These are phyloP conservation scores for Agrypnia vestita DNA, from an alignment of 1,140 invertebrate species.

Conservation along the genomic window DNA sequence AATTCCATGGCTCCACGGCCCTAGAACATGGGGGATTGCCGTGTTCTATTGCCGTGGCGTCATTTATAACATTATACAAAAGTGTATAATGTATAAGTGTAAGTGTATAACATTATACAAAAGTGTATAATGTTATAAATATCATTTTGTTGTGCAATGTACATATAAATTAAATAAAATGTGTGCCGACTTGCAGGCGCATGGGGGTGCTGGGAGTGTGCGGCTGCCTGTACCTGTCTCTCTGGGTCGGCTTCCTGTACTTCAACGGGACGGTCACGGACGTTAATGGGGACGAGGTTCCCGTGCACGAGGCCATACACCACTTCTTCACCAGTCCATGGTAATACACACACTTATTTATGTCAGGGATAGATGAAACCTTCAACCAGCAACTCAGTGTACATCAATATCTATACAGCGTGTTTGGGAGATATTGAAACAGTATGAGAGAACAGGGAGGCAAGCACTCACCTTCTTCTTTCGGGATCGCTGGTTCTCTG, in stretches of 20 bases:
- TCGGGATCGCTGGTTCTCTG: no score
- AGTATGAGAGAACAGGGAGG: neutral
- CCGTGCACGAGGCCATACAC: conserved; percentile 88
- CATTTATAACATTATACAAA: no score
- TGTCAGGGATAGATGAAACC: no score
- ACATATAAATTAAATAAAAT: neutral
- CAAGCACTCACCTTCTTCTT: no score
- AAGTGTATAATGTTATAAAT: no score
- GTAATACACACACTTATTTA: conserved; percentile 65
- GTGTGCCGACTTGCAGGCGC: conserved; percentile 63
- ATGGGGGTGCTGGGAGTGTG: conserved; percentile 75
- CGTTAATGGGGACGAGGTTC: conserved; percentile 90
- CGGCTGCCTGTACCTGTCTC: conserved; percentile 78
- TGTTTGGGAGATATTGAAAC: neutral
- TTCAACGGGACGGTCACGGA: conserved; percentile 92
- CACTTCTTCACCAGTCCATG: conserved; percentile 93
- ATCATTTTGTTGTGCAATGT: no score
- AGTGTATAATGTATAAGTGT: no score
- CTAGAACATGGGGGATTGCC: no score
- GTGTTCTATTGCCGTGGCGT: no score
- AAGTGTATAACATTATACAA: no score
- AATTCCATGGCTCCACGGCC: no score
- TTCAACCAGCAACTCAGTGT: no score
- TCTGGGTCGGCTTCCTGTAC: conserved; percentile 88
- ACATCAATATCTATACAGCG: neutral